Conservation (phyloP, 2,797 vertebrate species). For the Lithobates pipiens region DNA sequence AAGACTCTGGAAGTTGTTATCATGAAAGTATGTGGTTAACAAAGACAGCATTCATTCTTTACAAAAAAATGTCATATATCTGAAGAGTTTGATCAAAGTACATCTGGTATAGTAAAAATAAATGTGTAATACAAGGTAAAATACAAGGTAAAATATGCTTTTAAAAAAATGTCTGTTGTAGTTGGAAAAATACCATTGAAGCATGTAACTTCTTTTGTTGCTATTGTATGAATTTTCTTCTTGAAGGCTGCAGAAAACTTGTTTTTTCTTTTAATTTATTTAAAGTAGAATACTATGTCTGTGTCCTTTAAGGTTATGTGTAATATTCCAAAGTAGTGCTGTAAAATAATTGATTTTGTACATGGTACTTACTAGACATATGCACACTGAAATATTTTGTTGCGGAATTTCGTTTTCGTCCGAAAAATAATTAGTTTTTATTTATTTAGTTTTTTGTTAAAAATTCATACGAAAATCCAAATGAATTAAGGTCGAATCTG, state of each 20-base stretch:
- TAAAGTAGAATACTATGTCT: no score
- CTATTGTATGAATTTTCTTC: not conserved
- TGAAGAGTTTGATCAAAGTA: not conserved
- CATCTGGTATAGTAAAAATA: not conserved
- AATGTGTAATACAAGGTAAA: not conserved
- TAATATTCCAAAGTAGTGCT: not conserved
- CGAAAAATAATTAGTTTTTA: no score
- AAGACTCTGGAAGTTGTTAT: not conserved
- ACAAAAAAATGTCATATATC: not conserved
- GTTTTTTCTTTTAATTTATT: no score
- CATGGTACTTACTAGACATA: not conserved
- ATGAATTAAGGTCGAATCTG: no score
- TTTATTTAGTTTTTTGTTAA: no score
- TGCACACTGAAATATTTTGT: no score
- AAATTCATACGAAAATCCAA: no score
- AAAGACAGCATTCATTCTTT: not conserved
- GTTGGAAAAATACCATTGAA: not conserved
- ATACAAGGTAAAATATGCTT: not conserved
- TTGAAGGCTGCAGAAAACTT: not conserved
- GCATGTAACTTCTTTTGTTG: not conserved
- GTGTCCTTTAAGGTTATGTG: no score
- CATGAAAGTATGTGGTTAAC: not conserved
- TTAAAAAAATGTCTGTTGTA: not conserved
- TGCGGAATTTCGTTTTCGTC: no score
- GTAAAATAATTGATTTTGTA: not conserved